phyloP scores from a whole-genome alignment of 2,888 invertebrate genomes.

The Hyposoter dolosus region DNA sequence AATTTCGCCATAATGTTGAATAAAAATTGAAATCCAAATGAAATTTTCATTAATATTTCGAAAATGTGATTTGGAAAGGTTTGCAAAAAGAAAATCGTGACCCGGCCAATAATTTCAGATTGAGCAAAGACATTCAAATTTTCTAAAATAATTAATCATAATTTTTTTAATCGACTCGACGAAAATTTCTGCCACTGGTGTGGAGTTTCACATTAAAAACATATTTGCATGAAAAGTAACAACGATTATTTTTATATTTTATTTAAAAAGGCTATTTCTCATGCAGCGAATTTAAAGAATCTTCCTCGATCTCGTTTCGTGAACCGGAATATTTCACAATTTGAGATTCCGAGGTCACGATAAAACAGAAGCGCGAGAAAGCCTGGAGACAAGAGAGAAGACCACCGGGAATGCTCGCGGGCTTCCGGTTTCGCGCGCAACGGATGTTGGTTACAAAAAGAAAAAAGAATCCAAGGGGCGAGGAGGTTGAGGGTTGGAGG shows the following conservation, averaged over 20 bases:
- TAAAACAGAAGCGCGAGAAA: constrained; percentile 42
- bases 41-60: too few relatives aligned
- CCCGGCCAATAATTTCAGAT: too few relatives aligned
- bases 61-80: too few relatives aligned
- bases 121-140: too few relatives aligned
- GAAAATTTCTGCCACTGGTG: background rate
- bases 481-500: background rate
- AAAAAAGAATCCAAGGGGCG: background rate
- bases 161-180: background rate
- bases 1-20: too few relatives aligned
- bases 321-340: constrained; percentile 24
- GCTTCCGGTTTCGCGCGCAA: constrained; percentile 58
- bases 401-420: constrained; percentile 36
- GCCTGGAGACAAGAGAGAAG: constrained; percentile 26
- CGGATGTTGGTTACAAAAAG: constrained; percentile 53
- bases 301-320: background rate
- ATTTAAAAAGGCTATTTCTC: constrained; percentile 1
- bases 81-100: too few relatives aligned
- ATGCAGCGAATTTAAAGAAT: background rate
- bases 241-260: background rate
- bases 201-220: background rate
- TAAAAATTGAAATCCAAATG: too few relatives aligned
- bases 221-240: background rate
- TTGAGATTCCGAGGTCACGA: constrained; percentile 46
- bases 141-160: too few relatives aligned